phyloP scores from a whole-genome alignment of 2,888 invertebrate genomes.

The Spodoptera exigua region DNA sequence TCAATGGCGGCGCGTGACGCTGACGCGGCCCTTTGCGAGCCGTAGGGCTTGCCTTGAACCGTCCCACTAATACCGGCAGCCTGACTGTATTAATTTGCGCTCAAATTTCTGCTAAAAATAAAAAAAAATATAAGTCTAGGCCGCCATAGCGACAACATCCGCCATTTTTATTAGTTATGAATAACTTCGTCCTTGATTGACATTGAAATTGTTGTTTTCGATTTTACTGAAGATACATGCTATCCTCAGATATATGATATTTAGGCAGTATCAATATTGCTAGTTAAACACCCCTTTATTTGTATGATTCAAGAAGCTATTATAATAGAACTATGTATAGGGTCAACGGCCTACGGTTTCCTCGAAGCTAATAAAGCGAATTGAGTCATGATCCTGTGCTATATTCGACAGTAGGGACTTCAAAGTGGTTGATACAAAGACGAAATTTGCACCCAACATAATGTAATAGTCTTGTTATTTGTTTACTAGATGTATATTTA shows the following conservation, averaged over 20 bases:
- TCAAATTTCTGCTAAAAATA: constrained; percentile 80
- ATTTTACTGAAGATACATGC: constrained; percentile 3
- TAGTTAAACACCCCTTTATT: background rate
- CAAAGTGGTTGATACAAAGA: constrained; percentile 6
- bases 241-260: too few species aligned
- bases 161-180: constrained; percentile 30
- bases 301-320: constrained; percentile 20
- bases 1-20: constrained; percentile 88
- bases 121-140: constrained; percentile 60
- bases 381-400: constrained; percentile 38
- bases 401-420: constrained; percentile 19
- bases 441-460: too few species aligned
- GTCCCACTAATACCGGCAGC: constrained; percentile 73
- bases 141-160: constrained; percentile 44
- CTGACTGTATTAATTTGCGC: constrained; percentile 83
- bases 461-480: too few species aligned
- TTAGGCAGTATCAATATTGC: too few species aligned
- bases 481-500: too few species aligned
- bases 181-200: constrained; percentile 27
- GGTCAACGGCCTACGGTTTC: constrained; percentile 36
- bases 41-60: constrained; percentile 87
- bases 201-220: constrained; percentile 1
- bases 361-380: constrained; percentile 32
- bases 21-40: constrained; percentile 84
- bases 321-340: constrained; percentile 10